These are phyloP conservation scores for Oligia latruncula DNA, from an alignment of 2,888 invertebrate genomes.

Conservation along the genomic window DNA sequence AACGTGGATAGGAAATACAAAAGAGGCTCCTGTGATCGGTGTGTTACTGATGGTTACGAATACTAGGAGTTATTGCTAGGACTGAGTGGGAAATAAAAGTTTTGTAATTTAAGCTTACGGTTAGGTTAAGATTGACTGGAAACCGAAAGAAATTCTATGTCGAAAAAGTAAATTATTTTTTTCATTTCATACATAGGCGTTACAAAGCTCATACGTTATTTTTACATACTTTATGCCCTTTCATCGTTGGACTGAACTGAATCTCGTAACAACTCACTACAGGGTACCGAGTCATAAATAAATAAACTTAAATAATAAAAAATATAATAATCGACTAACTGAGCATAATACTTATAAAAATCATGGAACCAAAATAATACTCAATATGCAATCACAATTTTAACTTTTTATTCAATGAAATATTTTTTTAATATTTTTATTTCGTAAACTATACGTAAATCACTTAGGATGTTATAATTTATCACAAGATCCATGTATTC, in stretches of 20 bases:
- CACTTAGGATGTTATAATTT: conserved; percentile 79
- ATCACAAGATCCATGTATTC: conserved; percentile 82
- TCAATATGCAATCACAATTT: conserved; percentile 85
- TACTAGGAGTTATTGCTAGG: conserved; percentile 60
- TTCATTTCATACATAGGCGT: conserved; percentile 76
- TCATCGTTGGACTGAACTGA: conserved; percentile 76
- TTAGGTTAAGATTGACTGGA: conserved; percentile 69
- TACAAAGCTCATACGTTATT: conserved; percentile 68
- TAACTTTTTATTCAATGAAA: conserved; percentile 74
- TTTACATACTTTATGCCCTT: conserved; percentile 70
- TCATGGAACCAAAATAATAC: conserved; percentile 85
- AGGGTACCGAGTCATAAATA: conserved; percentile 86
- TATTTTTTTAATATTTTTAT: conserved; percentile 59
- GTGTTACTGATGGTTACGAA: conserved; percentile 61
- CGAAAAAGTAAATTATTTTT: conserved; percentile 48
- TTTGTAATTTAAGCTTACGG: conserved; percentile 69
- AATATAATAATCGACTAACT: conserved; percentile 73
- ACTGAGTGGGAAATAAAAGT: conserved; percentile 72
- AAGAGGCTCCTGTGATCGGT: conserved; percentile 77
- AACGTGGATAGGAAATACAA: conserved; percentile 61
- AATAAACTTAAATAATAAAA: conserved; percentile 74
- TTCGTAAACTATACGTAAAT: conserved; percentile 65
- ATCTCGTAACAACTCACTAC: conserved; percentile 85
- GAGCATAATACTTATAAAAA: conserved; percentile 79
- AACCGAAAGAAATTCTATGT: conserved; percentile 54